These are phyloP conservation scores for Thysanoteuthis rhombus DNA, from an alignment of 2,888 invertebrate genomes.

Conservation along the genomic window DNA sequence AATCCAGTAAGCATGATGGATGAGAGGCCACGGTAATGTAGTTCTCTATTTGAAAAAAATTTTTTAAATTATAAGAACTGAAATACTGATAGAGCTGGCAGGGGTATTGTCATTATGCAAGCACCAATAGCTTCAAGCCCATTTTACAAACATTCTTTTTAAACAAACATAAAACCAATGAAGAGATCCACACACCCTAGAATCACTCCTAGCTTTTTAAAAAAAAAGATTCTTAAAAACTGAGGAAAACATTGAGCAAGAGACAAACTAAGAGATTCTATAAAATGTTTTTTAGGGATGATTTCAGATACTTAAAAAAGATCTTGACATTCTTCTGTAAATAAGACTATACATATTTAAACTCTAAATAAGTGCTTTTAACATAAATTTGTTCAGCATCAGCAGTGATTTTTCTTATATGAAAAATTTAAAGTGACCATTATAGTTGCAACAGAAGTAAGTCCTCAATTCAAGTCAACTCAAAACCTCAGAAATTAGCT, in stretches of 20 bases:
- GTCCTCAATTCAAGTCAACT: no score
- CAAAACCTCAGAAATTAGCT: no score
- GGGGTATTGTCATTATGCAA: neutral
- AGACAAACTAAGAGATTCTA: neutral
- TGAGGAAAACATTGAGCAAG: neutral
- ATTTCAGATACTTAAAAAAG: neutral
- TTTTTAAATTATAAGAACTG: neutral
- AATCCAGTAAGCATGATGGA: neutral
- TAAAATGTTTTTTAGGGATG: neutral
- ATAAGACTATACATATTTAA: neutral
- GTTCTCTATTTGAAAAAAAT: neutral
- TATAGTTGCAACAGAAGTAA: no score
- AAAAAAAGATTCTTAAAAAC: neutral
- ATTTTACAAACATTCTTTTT: neutral
- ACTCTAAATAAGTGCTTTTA: no score
- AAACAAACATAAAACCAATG: neutral
- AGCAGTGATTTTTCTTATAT: no score
- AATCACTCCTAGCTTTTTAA: no score
- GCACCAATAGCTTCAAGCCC: neutral
- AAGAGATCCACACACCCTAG: no score
- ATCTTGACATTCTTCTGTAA: neutral
- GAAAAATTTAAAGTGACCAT: no score
- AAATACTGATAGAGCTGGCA: neutral
- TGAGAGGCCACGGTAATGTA: neutral
- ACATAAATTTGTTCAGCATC: no score